Base-by-base conservation (phyloP, 2,888 invertebrate species). In the Habrosyne pyritoides region DNA sequence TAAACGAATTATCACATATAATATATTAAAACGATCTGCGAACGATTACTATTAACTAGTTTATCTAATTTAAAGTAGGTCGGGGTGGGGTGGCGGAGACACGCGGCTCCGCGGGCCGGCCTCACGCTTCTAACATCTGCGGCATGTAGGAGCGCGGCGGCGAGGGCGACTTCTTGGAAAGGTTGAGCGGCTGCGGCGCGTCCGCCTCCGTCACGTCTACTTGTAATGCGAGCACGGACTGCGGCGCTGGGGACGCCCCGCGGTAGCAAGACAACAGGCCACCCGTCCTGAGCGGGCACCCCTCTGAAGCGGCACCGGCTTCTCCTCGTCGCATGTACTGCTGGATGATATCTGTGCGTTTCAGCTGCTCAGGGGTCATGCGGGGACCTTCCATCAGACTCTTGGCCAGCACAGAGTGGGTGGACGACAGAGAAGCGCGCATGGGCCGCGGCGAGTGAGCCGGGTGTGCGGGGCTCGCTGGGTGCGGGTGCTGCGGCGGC, bases 331-430 rank as follows among this genome's bases (percentile, higher is more conserved):
- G 97, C 85, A 98, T 97, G 87, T 97, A 97, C 84, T 96, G 97
- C 89, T 98, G 98, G 81, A 98, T 97, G 78, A 98, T 96, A 87
- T 98, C 98, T 33, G 97, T 97, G 77, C 97, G 95, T 86, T 98
- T 97, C 89, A 97, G 94, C 91, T 98, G 97, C 87, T 98, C 98
- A 53, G 97, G 97, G 47, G 97, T 98, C 97, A 98, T 97, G 71
- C 97, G 94, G 7, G 98, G 98, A n/a, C 97, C 97, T 80, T 97
- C 98, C 96, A 97, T 97, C 64, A 98, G 89, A 59, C 97, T 97
- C 83, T 97, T 97, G 68, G 98, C 98, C 65, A 98, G 91, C 73
- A 97, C 98, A 42, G 97, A 97, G 91, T 97, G 97, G 59, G 97
- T 97, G 77, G 96, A 96, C 67, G 97, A 97, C 55, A 97, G 91